phyloP scores from a whole-genome alignment of 2,113 vertebrate genomes.

The Rhizomys pruinosus region DNA sequence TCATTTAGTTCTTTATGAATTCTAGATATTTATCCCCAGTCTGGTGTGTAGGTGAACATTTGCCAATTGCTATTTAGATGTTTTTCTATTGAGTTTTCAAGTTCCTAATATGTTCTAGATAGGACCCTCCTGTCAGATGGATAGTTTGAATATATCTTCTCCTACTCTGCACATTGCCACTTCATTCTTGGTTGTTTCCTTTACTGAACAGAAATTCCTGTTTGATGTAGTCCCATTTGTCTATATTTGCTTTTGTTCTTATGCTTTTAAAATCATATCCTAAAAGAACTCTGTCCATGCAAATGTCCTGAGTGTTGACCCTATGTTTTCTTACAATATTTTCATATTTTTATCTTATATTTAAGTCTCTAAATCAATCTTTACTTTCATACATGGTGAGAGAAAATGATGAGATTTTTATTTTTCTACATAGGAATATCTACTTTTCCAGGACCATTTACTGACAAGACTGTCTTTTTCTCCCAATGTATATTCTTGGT shows the following conservation, averaged over 20 bases:
- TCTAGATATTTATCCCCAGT: too few species aligned
- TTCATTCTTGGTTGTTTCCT: neutral
- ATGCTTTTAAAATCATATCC: neutral
- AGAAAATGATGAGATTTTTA: neutral
- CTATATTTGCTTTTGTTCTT: neutral
- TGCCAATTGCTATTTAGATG: neutral
- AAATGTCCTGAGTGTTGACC: neutral
- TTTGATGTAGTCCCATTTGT: neutral
- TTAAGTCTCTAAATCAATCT: neutral
- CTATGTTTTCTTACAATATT: neutral
- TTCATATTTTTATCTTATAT: neutral
- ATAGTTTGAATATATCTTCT: neutral
- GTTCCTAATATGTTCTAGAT: neutral
- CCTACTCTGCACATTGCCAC: neutral
- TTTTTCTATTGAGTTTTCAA: neutral
- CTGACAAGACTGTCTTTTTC: neutral
- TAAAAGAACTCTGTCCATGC: neutral
- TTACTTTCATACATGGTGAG: neutral
- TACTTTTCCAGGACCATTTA: neutral
- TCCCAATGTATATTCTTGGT: neutral
- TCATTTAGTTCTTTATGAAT: neutral
- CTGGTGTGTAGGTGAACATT: neutral
- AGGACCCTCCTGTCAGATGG: neutral
- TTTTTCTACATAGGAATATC: neutral
- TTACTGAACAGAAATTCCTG: neutral